Conservation (phyloP, 2,797 vertebrate genomes). For the Periparus ater region DNA sequence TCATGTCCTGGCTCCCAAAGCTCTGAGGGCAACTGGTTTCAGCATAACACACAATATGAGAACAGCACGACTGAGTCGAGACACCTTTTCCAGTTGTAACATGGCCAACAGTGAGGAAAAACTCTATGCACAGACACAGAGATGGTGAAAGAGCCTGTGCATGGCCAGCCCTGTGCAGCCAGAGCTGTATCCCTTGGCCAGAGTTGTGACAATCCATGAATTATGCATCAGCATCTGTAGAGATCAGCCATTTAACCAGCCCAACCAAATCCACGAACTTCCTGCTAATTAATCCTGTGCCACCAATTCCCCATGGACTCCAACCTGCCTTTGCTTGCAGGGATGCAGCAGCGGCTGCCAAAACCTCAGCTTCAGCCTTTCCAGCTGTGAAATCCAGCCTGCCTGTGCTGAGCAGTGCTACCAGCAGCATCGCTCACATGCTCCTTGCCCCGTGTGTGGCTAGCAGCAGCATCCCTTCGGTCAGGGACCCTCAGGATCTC, state of each 20-base stretch:
- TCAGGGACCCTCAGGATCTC: neutral
- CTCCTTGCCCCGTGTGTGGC: fast-evolving
- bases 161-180: neutral
- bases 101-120: fast-evolving
- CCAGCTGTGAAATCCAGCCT: neutral
- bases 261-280: neutral
- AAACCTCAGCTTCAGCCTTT: neutral
- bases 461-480: neutral
- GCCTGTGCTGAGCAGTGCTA: fast-evolving
- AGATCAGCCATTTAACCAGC: neutral
- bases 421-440: neutral
- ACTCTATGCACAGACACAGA: neutral
- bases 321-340: neutral
- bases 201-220: neutral
- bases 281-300: neutral
- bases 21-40: neutral
- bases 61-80: fast-evolving
- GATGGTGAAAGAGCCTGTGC: neutral
- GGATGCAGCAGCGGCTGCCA: neutral
- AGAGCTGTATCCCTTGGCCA: neutral
- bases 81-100: neutral
- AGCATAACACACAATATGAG: neutral
- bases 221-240: neutral
- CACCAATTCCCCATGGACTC: neutral
- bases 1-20: neutral